Base-by-base conservation (phyloP, 2,797 vertebrate genomes). In the Falco biarmicus region DNA sequence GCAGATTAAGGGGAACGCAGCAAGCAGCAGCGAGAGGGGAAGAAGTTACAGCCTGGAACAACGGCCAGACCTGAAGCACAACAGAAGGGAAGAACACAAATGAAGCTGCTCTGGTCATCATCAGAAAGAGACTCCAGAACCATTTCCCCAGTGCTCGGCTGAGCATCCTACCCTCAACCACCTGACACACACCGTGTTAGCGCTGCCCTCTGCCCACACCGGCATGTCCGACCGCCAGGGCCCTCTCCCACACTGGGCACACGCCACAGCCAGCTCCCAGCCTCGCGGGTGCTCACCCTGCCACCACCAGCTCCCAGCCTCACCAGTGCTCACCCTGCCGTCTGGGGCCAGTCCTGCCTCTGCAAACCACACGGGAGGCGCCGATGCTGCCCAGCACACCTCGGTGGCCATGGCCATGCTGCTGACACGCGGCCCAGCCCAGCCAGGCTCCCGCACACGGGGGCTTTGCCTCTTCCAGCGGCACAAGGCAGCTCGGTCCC, bases 371-470 rank as follows among this genome's bases (percentile, higher is more conserved):
- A 18, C 2, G 2, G 41, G 20, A 56, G 28, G 41, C 2, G 17
- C 61, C 0, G 21, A 16, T 26, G 28, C 53, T 64, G 29, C 18
- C 15, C 47, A n/a, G 34, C 24, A 31, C 69, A 59, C 65, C 74
- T 59, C 0, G 1, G 0, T 37, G 63, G n/a, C 50, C 17, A n/a
- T 37, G 63, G n/a, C 50, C 17, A 37, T 2, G 1, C 51, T 10
- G 39, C 51, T 51, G 29, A n/a, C 25, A 28, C 0, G 0, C 50
- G 24, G 21, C 50, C 25, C 1, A 4, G 68, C 47, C 51, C 9
- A 7, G 70, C 4, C 2, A 76, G 17, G 13, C 51, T 51, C 51
- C 41, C 9, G 74, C 16, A 29, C 9, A 12, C 0, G 1, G 0
- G 20, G 19, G 31, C 18, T 69, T 60, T 18, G 61, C 60, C 68